These are phyloP conservation scores for Drosophila lacteicornis DNA, from an alignment of 1,140 invertebrate genomes.

Conservation along the genomic window DNA sequence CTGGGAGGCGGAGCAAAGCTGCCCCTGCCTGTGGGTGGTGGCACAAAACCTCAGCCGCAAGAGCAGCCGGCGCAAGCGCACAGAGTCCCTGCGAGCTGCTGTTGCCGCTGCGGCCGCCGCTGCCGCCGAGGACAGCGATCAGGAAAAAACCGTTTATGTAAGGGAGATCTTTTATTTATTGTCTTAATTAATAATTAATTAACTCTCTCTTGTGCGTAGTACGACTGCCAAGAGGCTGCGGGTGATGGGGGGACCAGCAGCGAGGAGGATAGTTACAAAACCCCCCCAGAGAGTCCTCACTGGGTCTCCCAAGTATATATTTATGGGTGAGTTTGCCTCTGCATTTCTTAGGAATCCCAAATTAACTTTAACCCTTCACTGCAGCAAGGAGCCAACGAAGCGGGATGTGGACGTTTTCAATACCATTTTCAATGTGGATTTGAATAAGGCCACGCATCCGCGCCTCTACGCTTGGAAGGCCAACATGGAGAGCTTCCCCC, in stretches of 20 bases:
- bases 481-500: conserved; percentile 86
- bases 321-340: conserved; percentile 55
- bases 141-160: neutral
- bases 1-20: conserved; percentile 85
- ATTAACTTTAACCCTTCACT: conserved; percentile 26
- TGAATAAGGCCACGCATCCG: conserved; percentile 87
- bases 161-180: too few species aligned
- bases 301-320: conserved; percentile 66
- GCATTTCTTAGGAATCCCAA: neutral
- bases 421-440: conserved; percentile 86
- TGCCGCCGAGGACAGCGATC: conserved; percentile 4
- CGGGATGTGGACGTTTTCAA: conserved; percentile 90
- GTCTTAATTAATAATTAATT: too few species aligned
- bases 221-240: conserved; percentile 9
- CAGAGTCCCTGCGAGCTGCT: conserved; percentile 58
- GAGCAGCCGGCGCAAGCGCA: conserved; percentile 78
- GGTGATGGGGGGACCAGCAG: conserved; percentile 18
- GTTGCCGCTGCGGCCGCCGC: conserved; percentile 2
- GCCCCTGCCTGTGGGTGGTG: conserved; percentile 85
- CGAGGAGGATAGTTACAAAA: conserved; percentile 68
- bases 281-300: conserved; percentile 85
- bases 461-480: conserved; percentile 89
- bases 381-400: conserved; percentile 88
- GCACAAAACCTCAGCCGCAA: conserved; percentile 72
- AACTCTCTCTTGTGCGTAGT: conserved; percentile 3